Evolutionary conservation across 2,797 vertebrate species (phyloP), one percentile per base, ranked within the genome.

Genomic region (Schizopygopsis malacanthus): DNA sequence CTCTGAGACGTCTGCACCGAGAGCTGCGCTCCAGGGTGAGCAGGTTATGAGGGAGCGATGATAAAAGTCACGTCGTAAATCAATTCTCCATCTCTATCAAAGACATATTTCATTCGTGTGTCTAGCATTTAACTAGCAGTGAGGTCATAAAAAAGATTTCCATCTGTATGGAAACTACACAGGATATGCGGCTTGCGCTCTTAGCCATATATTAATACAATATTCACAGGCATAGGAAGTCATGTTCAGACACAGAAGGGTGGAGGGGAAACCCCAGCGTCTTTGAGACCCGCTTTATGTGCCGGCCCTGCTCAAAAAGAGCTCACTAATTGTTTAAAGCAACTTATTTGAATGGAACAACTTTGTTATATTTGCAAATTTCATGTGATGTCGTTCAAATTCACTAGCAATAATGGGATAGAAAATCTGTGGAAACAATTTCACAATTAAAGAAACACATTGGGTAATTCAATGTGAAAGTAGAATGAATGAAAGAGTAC

Each of bases 1-100:
- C 43, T 91, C 88, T 25, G 37, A 87, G 91, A 87, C n/a, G 89
- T 91, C 89, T 93, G 69, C 78, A 45, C 84, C 91, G 28, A 69
- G 69, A 79, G 81, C 7, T 91, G 67, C 25, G 93, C 95, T 95
- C 4, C 76, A 86, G 92, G 95, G 92, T 91, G 88, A 91, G 63
- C 12, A 86, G 89, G 91, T 93, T 93, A 91, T 88, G 91, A 93
- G 90, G 86, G 90, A 94, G 90, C 15, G 52, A 89, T 92, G 92
- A 95, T 95, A 95, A 95, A 95, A 95, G 91, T 91, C 89, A 87
- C 87, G 88, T 89, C 90, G 81, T 95, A 95, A 95, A 95, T 96
- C 95, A 95, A 91, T 91, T 92, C 88, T 92, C 89, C 90, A 88
- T 92, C 91, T 88, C 83, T 93, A 95, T 95, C 95, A 95, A 95